A percentile compares a stretch with the other conserved stretches of the same genome.
Evolutionary conservation across 2,113 vertebrate genomes (phyloP).

Genomic region (Pygoscelis antarcticus): DNA sequence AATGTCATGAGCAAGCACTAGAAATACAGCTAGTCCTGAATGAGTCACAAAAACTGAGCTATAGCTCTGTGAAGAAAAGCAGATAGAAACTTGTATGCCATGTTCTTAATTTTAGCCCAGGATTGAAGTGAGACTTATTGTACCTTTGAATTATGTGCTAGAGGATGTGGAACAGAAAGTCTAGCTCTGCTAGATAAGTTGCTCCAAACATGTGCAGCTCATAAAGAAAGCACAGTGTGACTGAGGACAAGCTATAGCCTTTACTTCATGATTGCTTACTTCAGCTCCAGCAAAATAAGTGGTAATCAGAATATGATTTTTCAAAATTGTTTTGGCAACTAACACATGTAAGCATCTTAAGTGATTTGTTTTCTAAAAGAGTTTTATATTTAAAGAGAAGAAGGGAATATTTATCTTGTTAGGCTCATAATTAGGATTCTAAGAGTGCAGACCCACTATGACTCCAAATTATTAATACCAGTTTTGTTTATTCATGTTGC

Average conservation of each 20-base stretch:
- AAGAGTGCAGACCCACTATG: background rate
- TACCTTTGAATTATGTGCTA: background rate
- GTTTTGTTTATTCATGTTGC: background rate
- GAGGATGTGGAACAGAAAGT: background rate
- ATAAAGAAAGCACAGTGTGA: background rate
- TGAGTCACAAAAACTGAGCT: background rate
- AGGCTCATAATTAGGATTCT: background rate
- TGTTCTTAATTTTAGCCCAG: background rate
- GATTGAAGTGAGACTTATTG: background rate
- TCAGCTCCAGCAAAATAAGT: background rate
- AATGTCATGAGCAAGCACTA: background rate
- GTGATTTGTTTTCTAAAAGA: background rate
- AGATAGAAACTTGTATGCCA: background rate
- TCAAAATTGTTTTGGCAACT: background rate
- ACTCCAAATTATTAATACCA: background rate
- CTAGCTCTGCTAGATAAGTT: background rate
- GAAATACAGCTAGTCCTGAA: background rate
- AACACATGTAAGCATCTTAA: background rate
- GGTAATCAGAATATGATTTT: background rate
- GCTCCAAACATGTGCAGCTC: background rate
- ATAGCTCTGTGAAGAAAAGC: background rate
- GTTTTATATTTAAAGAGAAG: background rate
- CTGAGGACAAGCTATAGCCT: background rate
- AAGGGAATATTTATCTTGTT: background rate
- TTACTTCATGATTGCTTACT: background rate